Evolutionary conservation across 2,113 vertebrate genomes (phyloP).

Genomic region (Semicossyphus pulcher): DNA sequence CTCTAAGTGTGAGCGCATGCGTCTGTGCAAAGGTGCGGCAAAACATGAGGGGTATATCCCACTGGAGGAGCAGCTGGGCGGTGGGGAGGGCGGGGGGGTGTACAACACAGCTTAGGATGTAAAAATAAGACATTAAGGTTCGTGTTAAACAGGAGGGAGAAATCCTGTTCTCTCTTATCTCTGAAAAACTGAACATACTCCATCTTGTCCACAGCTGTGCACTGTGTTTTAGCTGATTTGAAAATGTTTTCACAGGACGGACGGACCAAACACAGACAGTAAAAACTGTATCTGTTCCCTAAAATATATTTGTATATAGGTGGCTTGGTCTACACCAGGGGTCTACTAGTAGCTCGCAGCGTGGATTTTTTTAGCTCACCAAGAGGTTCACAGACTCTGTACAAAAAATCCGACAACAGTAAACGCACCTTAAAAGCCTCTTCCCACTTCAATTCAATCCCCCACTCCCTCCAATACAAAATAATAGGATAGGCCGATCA

Average conservation of each 20-base stretch:
- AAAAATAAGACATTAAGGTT: not conserved
- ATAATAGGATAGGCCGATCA: no score
- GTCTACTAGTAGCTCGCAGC: no score
- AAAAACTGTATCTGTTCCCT: not conserved
- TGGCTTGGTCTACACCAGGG: no score
- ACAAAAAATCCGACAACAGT: no score
- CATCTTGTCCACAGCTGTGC: conserved; percentile 17
- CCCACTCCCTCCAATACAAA: no score
- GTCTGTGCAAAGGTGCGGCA: conserved; percentile 48
- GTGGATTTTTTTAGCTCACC: no score
- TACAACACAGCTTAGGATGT: conserved; percentile 9
- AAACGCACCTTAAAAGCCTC: no score
- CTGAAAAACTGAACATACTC: conserved; percentile 9
- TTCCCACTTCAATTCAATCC: no score
- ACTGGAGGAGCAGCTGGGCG: conserved; percentile 7
- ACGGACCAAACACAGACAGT: not conserved
- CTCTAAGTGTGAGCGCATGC: conserved; percentile 8
- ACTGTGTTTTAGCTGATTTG: no score
- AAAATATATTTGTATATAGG: not conserved
- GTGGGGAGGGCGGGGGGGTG: not conserved
- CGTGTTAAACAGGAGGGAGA: not conserved
- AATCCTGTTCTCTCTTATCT: not conserved
- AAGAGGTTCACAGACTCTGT: no score
- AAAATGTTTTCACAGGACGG: not conserved
- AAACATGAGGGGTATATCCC: conserved; percentile 46